A percentile compares a stretch with the other conserved stretches of the same genome.
Conservation (phyloP, 2,113 vertebrate species). For the Cettia cetti region DNA sequence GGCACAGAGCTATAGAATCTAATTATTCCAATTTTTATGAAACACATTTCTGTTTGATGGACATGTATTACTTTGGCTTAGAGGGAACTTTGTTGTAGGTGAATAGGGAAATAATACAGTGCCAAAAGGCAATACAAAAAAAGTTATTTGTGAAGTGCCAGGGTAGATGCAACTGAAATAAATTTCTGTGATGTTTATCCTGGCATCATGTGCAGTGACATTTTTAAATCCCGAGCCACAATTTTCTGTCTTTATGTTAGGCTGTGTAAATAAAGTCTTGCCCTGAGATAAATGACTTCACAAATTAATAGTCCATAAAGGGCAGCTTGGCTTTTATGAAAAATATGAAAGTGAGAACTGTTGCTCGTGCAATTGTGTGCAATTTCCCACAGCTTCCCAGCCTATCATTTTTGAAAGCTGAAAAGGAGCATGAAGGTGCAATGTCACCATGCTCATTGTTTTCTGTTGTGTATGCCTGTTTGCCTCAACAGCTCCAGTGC, state of each 20-base stretch:
- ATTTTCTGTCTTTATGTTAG: not conserved
- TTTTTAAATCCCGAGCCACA: not conserved
- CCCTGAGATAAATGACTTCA: not conserved
- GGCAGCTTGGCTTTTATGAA: not conserved
- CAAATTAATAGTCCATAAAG: constrained; percentile 28
- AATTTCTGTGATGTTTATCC: constrained; percentile 7
- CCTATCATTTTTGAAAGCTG: not conserved
- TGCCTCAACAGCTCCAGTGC: not conserved
- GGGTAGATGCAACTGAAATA: not conserved
- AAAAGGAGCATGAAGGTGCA: not conserved
- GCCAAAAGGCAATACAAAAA: not conserved
- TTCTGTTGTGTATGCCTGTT: not conserved
- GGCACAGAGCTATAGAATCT: not conserved
- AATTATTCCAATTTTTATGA: not conserved
- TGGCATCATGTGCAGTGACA: not conserved
- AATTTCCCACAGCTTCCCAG: not conserved
- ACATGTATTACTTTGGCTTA: not conserved
- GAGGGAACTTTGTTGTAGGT: not conserved
- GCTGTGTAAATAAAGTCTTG: not conserved
- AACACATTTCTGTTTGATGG: not conserved
- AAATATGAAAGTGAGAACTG: not conserved
- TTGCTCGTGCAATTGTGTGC: not conserved
- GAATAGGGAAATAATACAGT: not conserved
- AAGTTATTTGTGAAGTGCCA: not conserved
- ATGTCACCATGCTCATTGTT: not conserved